Base-by-base conservation (phyloP, 2,888 invertebrate species). In the Amorpha juglandis region DNA sequence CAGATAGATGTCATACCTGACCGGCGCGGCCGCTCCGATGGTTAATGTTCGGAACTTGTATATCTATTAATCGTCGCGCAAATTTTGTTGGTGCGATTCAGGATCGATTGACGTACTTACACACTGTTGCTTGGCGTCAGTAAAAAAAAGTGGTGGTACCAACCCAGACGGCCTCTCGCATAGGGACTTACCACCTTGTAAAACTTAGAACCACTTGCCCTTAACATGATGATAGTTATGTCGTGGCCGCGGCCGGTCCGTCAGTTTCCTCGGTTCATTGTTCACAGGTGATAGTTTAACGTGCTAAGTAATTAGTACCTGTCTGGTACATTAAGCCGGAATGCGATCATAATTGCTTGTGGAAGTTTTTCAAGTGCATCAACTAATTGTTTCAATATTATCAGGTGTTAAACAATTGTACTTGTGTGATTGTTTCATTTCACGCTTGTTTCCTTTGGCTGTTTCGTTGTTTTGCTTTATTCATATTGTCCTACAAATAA, bases 211-310 rank as follows among this genome's bases (percentile, higher is more conserved):
- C n/a, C n/a, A n/a, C n/a, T n/a, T 58, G 58, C 58, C 48, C 64
- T 58, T 65, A 58, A 55, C 7, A 19, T 14, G 11, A 35, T 21
- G 12, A 21, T 1, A 14, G 52, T n/a, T 8, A 45, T 35, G 55
- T 38, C 9, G 48, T 14, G 8, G 38, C 6, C 38, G 8, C 38
- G 14, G 53, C 47, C n/a, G 11, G 58, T 48, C 35, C 71, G 79
- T 78, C 76, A 80, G 72, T 78, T 80, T 79, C 80, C 75, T 74
- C 84, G 78, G 86, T 82, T 78, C 75, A 77, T 73, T 67, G 76
- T 68, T 71, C 75, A 75, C 68, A 69, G 78, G 12, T 38, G 71
- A 83, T 82, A 80, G 75, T 73, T 73, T 72, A 84, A 84, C 79
- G 81, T 79, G 84, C 81, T 78, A 77, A 78, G 77, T 76, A 78